Base-by-base conservation (phyloP, 1,140 invertebrate species). In the Euura lappo region DNA sequence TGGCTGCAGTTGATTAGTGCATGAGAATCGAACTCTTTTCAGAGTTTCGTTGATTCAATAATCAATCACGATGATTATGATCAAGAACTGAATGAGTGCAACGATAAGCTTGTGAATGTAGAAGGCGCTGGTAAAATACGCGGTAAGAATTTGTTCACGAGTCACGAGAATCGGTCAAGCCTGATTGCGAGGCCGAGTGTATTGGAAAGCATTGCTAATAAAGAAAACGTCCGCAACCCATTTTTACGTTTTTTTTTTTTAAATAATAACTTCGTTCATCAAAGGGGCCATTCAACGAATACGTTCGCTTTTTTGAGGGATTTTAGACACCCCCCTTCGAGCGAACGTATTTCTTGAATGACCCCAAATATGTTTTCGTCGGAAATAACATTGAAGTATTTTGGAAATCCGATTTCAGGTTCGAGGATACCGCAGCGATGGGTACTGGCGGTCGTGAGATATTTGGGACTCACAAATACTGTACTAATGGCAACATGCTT, bases 401-500 rank as follows among this genome's bases (percentile, higher is more conserved):
- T 51, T 51, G 11, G 7, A n/a, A 8, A 51, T 51, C n/a, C n/a
- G 11, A n/a, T 51, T 8, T 2, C 47, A 51, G 7, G 47, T 2
- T 7, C 7, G 11, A 51, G 11, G 11, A 51, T 51, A 51, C 11
- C 11, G 47, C 47, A 51, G 47, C 7, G 47, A 51, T 51, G 47
- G 47, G 84, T 91, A 0, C 81, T 92, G 72, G 90, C 91, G 3
- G 77, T 92, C 6, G 89, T 96, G 86, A 91, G 91, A 75, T 90
- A 96, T 88, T 83, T 92, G 77, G 90, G 93, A 74, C 90, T 95
- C 79, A 90, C 92, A 47, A 92, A 93, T 79, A 92, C 95, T 1
- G 97, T 96, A 85, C 92, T 94, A 0, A 92, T 96, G 91, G 86
- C 95, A 67, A 94, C 96, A 2, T 96, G 96, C 83, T 86, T 97